Conservation (phyloP, 2,797 vertebrate species). For the Falco rusticolus region DNA sequence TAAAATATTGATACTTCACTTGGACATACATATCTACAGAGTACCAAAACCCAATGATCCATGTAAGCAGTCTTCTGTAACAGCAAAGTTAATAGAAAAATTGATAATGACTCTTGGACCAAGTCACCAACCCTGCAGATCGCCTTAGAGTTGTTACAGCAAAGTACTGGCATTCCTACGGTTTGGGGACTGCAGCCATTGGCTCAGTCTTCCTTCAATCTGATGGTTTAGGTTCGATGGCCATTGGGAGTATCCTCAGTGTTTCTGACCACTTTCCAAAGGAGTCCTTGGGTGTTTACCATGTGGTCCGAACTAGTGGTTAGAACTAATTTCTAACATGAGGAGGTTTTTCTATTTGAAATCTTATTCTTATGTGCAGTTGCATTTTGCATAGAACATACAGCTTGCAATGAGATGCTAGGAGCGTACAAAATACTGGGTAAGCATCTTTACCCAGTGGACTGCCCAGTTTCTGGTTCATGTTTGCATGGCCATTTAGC, state of each 20-base stretch:
- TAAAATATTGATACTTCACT: background rate
- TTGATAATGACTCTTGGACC: background rate
- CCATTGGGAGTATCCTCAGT: background rate
- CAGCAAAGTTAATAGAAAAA: background rate
- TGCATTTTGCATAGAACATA: background rate
- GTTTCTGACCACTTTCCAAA: background rate
- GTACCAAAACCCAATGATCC: background rate
- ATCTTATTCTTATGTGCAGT: background rate
- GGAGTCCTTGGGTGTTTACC: background rate
- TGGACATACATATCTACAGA: background rate
- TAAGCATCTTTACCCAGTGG: background rate
- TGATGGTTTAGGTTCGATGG: background rate
- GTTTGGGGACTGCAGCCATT: background rate
- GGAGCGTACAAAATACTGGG: rapidly evolving
- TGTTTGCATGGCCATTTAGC: background rate
- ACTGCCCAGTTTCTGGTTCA: background rate
- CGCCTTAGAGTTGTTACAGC: background rate
- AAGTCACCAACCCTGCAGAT: background rate
- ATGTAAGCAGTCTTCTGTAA: background rate
- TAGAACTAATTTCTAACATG: no score
- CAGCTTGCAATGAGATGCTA: background rate
- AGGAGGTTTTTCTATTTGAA: background rate
- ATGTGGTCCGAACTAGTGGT: background rate
- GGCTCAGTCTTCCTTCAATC: background rate
- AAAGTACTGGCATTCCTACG: background rate